Conservation (phyloP, 2,888 invertebrate genomes). For the Troides aeacus region DNA sequence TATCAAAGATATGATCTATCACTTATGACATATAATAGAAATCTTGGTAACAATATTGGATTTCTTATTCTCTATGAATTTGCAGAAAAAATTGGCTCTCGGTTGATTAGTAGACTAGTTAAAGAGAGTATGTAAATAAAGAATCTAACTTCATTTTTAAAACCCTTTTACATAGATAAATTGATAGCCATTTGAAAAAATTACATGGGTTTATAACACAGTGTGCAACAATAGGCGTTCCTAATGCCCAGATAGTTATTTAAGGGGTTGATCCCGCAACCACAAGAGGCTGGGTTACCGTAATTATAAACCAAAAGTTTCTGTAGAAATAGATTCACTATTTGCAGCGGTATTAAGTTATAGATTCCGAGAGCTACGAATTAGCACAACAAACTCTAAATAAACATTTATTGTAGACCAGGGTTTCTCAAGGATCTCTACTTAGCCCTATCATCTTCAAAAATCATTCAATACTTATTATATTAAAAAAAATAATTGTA, state of each 20-base stretch:
- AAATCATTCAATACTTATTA: too few species aligned
- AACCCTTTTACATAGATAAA: conserved; percentile 57
- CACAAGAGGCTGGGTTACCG: conserved; percentile 39
- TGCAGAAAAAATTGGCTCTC: neutral
- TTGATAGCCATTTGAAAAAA: conserved; percentile 64
- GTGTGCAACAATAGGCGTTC: conserved; percentile 61
- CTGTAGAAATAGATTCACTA: neutral
- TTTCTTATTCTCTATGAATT: neutral
- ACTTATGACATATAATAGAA: too few species aligned
- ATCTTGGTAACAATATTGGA: too few species aligned
- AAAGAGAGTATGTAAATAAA: neutral
- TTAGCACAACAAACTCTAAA: too few species aligned
- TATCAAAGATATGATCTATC: too few species aligned
- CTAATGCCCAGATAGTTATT: conserved; percentile 53
- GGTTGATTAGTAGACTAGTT: too few species aligned
- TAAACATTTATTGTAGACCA: too few species aligned
- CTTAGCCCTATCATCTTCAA: too few species aligned
- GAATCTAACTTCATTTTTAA: conserved; percentile 31
- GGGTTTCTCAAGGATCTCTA: too few species aligned
- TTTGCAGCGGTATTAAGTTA: neutral
- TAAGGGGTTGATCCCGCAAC: conserved; percentile 56
- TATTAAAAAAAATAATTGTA: too few species aligned
- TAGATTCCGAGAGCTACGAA: neutral
- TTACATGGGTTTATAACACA: conserved; percentile 62
- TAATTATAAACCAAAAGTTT: conserved; percentile 17